Base-by-base conservation (phyloP, 2,113 vertebrate genomes). In the Dromas ardeola region DNA sequence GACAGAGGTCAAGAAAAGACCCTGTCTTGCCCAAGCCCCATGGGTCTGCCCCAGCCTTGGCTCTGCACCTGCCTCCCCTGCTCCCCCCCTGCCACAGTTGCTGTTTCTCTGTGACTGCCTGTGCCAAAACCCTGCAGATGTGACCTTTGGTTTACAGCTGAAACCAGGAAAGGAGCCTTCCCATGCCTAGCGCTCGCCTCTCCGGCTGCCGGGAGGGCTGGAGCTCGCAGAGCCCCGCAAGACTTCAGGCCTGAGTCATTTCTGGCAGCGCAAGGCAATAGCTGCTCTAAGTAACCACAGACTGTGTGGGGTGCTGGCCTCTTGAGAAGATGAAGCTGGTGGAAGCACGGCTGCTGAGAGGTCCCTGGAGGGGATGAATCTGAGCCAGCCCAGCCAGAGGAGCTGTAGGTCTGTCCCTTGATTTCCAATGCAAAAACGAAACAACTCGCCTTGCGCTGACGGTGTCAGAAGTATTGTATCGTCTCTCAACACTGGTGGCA, bases 101-200 rank as follows among this genome's bases (percentile, higher is more conserved):
- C 56, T 18, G 15, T 27, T 43, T 49, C 72, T 71, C 80, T 71
- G 58, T 74, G 76, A 74, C 86, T 81, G 67, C 76, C 72, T 49
- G 53, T 82, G 70, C 72, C 61, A 11, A 90, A 88, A 42, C 36
- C 63, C 34, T 3, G 3, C 0, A 6, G 91, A 17, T 70, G 23
- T 66, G 63, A 88, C 83, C 72, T 89, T 80, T 82, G 89, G 22
- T 91, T 96, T 91, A 93, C 77, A 90, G 89, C 81, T 66, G 74
- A 27, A 79, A 32, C 4, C 78, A 85, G 93, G 85, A 61, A 40
- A 79, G 83, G 59, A 82, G 73, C 67, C 22, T 59, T 86, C 61
- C 67, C 0, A 2, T 8, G 8, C 21, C 65, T 74, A 45, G 78
- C 1, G 1, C 65, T 42, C 6, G 9, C 61, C 12, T 40, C 61